These are phyloP conservation scores for Cylloceria caligata DNA, from an alignment of 2,888 invertebrate genomes.

Conservation along the genomic window DNA sequence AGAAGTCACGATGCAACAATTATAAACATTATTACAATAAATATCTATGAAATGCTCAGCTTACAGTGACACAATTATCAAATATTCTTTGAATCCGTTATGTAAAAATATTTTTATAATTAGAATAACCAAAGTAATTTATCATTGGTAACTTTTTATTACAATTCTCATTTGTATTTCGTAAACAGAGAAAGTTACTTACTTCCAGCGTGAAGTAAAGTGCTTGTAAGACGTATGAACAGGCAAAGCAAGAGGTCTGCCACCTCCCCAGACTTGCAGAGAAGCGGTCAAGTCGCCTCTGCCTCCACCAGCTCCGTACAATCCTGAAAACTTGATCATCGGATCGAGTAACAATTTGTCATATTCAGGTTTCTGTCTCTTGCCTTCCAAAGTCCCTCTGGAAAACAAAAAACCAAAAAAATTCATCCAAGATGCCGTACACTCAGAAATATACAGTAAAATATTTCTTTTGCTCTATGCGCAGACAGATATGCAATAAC, in stretches of 20 bases:
- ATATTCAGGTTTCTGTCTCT: slow-evolving; percentile 93
- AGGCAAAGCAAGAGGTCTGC: slow-evolving; percentile 93
- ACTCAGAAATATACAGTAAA: not conserved
- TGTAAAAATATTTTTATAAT: not conserved
- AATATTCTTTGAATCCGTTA: no score
- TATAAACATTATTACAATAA: not conserved
- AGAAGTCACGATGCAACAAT: no score
- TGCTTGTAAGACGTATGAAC: slow-evolving; percentile 96
- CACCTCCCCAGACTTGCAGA: slow-evolving; percentile 93
- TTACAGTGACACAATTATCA: no score
- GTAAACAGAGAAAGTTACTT: slow-evolving; percentile 81
- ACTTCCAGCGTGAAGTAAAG: slow-evolving; percentile 97
- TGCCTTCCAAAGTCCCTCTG: slow-evolving; percentile 97
- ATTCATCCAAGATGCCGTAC: not conserved
- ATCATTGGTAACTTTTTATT: not conserved
- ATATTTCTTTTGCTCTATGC: not conserved
- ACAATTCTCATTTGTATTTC: not conserved
- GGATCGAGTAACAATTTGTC: slow-evolving; percentile 95
- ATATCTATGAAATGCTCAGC: not conserved
- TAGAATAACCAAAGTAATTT: not conserved
- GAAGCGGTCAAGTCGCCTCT: slow-evolving; percentile 94
- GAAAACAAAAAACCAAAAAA: slow-evolving; percentile 70
- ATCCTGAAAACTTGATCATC: slow-evolving; percentile 95
- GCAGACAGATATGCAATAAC: not conserved
- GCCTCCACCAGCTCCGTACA: slow-evolving; percentile 91